A percentile compares a stretch with the other conserved stretches of the same genome.
phyloP scores from a whole-genome alignment of 2,888 invertebrate genomes.

The Cheilosia urbana region DNA sequence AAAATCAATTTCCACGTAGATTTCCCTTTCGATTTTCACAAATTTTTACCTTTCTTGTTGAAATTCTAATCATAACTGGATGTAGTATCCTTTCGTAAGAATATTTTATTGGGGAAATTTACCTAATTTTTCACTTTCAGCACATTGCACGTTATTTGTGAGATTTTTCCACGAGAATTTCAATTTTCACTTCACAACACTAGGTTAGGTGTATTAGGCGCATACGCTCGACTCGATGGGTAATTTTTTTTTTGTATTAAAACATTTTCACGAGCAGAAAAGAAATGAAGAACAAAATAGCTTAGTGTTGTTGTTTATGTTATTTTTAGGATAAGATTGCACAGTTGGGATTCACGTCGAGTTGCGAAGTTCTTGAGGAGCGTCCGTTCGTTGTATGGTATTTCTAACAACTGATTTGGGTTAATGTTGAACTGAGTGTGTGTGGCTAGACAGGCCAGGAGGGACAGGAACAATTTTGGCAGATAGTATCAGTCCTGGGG shows the following conservation, averaged over 20 bases:
- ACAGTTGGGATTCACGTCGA: slow-evolving; percentile 48
- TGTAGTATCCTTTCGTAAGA: not conserved
- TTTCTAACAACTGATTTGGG: slow-evolving; percentile 70
- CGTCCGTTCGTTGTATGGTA: slow-evolving; percentile 54
- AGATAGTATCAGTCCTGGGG: slow-evolving; percentile 26
- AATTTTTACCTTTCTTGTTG: slow-evolving; percentile 14
- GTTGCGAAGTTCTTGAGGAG: slow-evolving; percentile 7
- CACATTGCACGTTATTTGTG: slow-evolving; percentile 36
- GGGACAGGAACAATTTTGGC: slow-evolving; percentile 44
- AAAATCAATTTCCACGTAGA: slow-evolving; percentile 72
- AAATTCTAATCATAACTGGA: not conserved
- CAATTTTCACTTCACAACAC: slow-evolving; percentile 42
- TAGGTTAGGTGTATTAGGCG: not conserved
- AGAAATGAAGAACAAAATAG: slow-evolving; percentile 2
- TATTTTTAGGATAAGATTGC: slow-evolving; percentile 64
- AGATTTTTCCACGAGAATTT: slow-evolving; percentile 23
- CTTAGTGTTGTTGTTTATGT: slow-evolving; percentile 59
- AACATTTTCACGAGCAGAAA: not conserved
- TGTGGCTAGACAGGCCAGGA: slow-evolving; percentile 58
- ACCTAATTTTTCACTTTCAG: slow-evolving; percentile 61
- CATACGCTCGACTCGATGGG: not conserved
- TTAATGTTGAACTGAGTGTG: slow-evolving; percentile 59
- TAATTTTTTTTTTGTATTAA: slow-evolving; percentile 4
- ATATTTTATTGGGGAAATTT: slow-evolving; percentile 26
- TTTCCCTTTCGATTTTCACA: slow-evolving; percentile 57